Percentiles rank a stretch among this genome's conserved stretches.
Conservation (phyloP, 2,113 vertebrate species). For the Ptilonorhynchus violaceus region DNA sequence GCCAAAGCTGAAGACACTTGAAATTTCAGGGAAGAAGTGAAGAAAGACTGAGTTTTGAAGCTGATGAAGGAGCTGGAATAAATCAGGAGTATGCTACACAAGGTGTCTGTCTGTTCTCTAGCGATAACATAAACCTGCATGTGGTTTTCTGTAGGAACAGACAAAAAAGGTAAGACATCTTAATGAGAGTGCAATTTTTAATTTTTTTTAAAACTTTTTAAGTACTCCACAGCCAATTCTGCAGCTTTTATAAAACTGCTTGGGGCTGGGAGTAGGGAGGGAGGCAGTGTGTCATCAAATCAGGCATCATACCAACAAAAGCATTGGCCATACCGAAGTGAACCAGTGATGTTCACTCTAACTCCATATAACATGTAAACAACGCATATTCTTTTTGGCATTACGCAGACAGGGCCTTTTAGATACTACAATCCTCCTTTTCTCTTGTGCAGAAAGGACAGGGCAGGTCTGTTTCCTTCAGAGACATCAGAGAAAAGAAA, state of each 20-base stretch:
- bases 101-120: background rate
- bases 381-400: background rate
- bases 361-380: background rate
- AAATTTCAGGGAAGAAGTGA: background rate
- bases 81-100: background rate
- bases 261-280: accelerated
- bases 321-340: background rate
- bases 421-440: background rate
- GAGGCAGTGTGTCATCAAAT: background rate
- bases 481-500: background rate
- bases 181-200: background rate
- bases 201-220: background rate
- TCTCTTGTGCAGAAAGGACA: background rate
- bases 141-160: background rate
- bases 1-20: background rate
- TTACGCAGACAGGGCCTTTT: background rate
- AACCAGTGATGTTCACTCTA: background rate
- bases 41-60: background rate
- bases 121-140: background rate
- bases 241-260: background rate
- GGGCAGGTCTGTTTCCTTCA: background rate
- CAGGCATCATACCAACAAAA: background rate
- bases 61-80: background rate
- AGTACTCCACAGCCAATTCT: background rate
- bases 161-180: background rate